Percentiles rank a stretch among this genome's conserved stretches.
Conservation (phyloP, 2,888 invertebrate genomes). For the Xylota segnis region DNA sequence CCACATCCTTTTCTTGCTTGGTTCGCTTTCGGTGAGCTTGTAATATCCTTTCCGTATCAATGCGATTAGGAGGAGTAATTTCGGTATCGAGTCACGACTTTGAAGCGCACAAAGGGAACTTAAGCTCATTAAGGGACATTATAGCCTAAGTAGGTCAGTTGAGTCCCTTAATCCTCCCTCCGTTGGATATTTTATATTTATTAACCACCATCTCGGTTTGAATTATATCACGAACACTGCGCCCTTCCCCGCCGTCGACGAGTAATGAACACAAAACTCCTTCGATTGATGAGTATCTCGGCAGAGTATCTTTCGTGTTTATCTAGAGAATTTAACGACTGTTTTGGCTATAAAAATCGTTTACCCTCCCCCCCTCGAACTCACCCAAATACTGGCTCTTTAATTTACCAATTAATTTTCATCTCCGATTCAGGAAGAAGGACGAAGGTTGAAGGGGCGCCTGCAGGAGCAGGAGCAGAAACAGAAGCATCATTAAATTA, state of each 20-base stretch:
- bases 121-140: conserved; percentile 43
- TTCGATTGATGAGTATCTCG: conserved; percentile 67
- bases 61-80: conserved; percentile 1
- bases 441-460: background rate
- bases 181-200: conserved; percentile 35
- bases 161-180: conserved; percentile 19
- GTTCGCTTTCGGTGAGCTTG: background rate
- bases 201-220: conserved; percentile 26
- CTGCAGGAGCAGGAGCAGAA: background rate
- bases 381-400: conserved; percentile 31
- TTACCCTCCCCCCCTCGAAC: background rate
- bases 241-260: too few relatives aligned
- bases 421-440: conserved; percentile 34
- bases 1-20: too few relatives aligned
- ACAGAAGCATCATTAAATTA: conserved; percentile 65
- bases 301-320: conserved; percentile 62
- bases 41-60: background rate
- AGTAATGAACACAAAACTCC: conserved; percentile 46
- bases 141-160: conserved; percentile 51
- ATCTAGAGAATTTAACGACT: conserved; percentile 69
- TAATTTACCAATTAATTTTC: conserved; percentile 76
- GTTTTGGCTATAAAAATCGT: conserved; percentile 63
- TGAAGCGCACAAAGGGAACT: background rate
- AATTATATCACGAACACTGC: conserved; percentile 15
- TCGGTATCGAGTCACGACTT: background rate